Evolutionary conservation across 2,888 invertebrate genomes (phyloP).

Genomic region (Busseola fusca): DNA sequence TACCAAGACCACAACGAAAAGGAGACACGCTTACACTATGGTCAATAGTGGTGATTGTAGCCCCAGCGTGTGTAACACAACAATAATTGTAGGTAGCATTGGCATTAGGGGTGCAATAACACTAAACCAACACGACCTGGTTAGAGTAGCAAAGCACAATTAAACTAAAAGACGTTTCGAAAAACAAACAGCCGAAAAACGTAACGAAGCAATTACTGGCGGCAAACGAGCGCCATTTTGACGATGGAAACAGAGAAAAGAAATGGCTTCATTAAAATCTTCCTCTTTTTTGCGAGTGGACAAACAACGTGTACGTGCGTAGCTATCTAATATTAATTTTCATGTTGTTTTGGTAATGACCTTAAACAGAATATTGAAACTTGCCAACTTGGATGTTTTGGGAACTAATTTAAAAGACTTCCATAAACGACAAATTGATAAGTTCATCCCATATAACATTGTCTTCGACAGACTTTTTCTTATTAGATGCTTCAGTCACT

Average conservation of each 20-base stretch:
- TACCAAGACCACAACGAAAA: conserved; percentile 20
- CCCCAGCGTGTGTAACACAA: neutral
- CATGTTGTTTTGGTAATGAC: conserved; percentile 18
- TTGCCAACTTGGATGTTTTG: neutral
- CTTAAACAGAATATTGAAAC: conserved; percentile 10
- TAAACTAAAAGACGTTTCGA: conserved; percentile 67
- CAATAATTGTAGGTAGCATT: conserved; percentile 16
- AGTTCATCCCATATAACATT: neutral
- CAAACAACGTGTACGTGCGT: conserved; percentile 51
- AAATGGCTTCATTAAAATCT: conserved; percentile 73
- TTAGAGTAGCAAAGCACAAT: conserved; percentile 58
- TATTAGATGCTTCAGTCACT: neutral
- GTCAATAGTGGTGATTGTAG: conserved; percentile 1
- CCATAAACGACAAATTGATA: neutral
- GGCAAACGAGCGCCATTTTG: conserved; percentile 69
- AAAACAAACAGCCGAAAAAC: conserved; percentile 73
- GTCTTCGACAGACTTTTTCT: neutral
- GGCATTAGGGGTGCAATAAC: conserved; percentile 44
- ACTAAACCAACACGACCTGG: conserved; percentile 42
- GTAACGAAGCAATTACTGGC: conserved; percentile 78
- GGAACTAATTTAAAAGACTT: neutral
- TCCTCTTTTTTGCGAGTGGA: conserved; percentile 60
- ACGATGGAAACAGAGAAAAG: conserved; percentile 67
- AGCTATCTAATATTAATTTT: conserved; percentile 35
- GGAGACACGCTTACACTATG: conserved; percentile 2